Base-by-base conservation (phyloP, 2,888 invertebrate genomes). In the Hanleya hanleyi region DNA sequence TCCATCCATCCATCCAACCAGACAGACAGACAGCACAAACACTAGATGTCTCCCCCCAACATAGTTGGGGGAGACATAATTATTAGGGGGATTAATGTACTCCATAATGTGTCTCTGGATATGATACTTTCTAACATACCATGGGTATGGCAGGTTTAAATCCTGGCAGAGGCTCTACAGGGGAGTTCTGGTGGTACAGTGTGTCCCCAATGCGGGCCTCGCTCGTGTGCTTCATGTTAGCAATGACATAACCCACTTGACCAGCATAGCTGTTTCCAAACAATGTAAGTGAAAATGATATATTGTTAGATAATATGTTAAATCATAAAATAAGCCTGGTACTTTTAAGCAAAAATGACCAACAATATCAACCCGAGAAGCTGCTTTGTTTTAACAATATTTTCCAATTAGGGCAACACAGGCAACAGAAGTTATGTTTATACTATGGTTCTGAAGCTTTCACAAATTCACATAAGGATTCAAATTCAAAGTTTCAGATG, bases 211-310 rank as follows among this genome's bases (percentile, higher is more conserved):
- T 94, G 71, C 92, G 90, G 1, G 95, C 94, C 88, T 96, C 95
- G 78, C 93, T 92, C 50, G 94, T 93, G 50, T 93, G 93, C 76
- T 94, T 92, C 94, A 97, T 96, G 83, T 94, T 95, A 83, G 95
- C 95, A 1, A 94, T 94, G 74, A 99, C 91, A 88, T 96, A 94
- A 6, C 98, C 98, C 80, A 98, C 97, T 93, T 99, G 98, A 1
- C 99, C 99, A 65, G 97, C 96, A 81, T 89, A 90, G 47, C 92
- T 92, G 77, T 15, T n/a, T n/a, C n/a, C n/a, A n/a, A n/a, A n/a
- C n/a, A n/a, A n/a, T n/a, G n/a, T n/a, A 82, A 73, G 18, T 67
- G 18, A 5, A 26, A 15, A 12, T 32, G 12, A 12, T 15, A 62
- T 62, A 4, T 33, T 62, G 2, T 7, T 33, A 32, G 29, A 32